phyloP scores from a whole-genome alignment of 2,888 invertebrate genomes.

The Cremastinae sp. region DNA sequence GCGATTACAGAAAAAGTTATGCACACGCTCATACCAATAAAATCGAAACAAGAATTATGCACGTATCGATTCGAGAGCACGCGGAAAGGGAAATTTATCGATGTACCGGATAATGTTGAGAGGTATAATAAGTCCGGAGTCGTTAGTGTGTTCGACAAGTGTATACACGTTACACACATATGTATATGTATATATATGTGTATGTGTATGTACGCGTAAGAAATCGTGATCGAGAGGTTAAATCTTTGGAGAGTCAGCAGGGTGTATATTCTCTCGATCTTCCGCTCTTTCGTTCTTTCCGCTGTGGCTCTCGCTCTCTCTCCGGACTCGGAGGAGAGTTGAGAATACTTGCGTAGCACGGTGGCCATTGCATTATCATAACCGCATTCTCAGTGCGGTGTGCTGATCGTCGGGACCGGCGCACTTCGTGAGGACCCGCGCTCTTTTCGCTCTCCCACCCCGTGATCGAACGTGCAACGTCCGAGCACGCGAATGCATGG shows the following conservation, averaged over 20 bases:
- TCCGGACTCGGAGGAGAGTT: constrained; percentile 60
- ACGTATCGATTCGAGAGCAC: constrained; percentile 18
- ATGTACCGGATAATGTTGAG: constrained; percentile 19
- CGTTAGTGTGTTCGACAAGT: constrained; percentile 58
- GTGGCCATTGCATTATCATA: constrained; percentile 79
- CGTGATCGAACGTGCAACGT: constrained; percentile 1
- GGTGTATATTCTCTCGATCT: constrained; percentile 34
- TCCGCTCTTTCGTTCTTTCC: constrained; percentile 42
- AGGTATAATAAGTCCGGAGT: constrained; percentile 52
- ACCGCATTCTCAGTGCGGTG: constrained; percentile 77
- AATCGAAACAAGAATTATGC: not conserved
- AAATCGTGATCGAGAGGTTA: constrained; percentile 61
- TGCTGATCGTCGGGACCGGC: constrained; percentile 52
- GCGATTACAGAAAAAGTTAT: no score
- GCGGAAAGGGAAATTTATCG: constrained; percentile 35
- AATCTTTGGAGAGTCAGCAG: constrained; percentile 59
- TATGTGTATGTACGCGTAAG: constrained; percentile 51
- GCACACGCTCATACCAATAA: not conserved
- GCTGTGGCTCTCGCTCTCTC: constrained; percentile 16
- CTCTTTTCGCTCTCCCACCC: constrained; percentile 54
- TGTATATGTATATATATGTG: no score
- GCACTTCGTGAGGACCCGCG: constrained; percentile 55
- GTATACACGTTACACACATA: no score
- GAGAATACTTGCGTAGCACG: constrained; percentile 76
- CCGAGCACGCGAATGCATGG: constrained; percentile 4